Evolutionary conservation across 2,888 invertebrate species (phyloP).

Genomic region (Petrolisthes manimaculis): DNA sequence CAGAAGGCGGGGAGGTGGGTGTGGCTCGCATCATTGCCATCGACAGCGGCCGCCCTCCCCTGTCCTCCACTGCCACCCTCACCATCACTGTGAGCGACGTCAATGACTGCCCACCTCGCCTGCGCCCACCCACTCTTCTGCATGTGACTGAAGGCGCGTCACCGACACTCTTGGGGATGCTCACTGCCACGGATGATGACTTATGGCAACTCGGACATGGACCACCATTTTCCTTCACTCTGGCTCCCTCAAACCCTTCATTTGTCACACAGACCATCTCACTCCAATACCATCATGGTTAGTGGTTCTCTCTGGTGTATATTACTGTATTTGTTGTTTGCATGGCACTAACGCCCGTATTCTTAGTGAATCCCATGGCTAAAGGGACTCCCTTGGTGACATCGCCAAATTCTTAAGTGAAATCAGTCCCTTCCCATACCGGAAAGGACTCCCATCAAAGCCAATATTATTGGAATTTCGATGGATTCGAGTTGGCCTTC

Average conservation of each 20-base stretch:
- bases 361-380: too few species aligned
- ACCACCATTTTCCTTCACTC: conserved; percentile 38
- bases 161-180: conserved; percentile 27
- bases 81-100: conserved; percentile 53
- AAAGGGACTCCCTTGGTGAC: too few species aligned
- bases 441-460: too few species aligned
- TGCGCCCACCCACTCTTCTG: conserved; percentile 47
- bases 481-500: too few species aligned
- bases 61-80: conserved; percentile 58
- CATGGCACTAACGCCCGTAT: too few species aligned
- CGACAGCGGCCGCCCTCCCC: conserved; percentile 51
- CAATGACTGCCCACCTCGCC: conserved; percentile 58
- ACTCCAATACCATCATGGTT: conserved; percentile 39
- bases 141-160: conserved; percentile 53
- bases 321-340: too few species aligned
- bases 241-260: conserved; percentile 42
- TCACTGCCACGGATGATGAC: conserved; percentile 47
- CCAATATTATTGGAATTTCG: too few species aligned
- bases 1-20: conserved; percentile 42
- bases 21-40: conserved; percentile 46
- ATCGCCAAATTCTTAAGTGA: too few species aligned
- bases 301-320: conserved; percentile 11
- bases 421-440: too few species aligned
- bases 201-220: conserved; percentile 43
- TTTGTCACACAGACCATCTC: conserved; percentile 36